Conservation (phyloP, 2,113 vertebrate genomes). For the Pogona vitticeps region DNA sequence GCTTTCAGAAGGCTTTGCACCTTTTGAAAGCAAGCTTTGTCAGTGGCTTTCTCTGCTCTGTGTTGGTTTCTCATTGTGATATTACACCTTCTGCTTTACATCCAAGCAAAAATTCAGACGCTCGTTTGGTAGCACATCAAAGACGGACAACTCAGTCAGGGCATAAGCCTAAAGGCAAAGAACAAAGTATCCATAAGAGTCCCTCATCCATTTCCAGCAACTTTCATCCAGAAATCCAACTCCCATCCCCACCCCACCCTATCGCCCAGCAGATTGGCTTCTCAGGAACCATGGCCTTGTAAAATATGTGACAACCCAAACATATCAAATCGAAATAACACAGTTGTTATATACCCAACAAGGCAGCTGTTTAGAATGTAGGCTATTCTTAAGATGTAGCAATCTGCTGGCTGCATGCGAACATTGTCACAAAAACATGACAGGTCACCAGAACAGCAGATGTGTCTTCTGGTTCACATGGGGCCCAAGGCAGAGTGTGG, state of each 20-base stretch:
- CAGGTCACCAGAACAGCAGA: background rate
- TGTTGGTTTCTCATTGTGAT: background rate
- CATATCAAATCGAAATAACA: background rate
- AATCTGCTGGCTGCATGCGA: background rate
- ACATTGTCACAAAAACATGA: background rate
- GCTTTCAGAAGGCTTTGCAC: background rate
- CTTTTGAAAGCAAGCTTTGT: background rate
- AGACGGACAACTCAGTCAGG: background rate
- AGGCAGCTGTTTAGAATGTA: background rate
- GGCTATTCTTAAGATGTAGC: background rate
- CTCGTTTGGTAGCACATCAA: slow-evolving; percentile 10
- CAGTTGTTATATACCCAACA: background rate
- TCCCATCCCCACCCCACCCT: background rate
- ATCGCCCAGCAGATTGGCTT: background rate
- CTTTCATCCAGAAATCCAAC: background rate
- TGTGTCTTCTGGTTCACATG: background rate
- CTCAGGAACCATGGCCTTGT: background rate
- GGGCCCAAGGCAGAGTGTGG: background rate
- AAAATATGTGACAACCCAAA: background rate
- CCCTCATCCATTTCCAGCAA: background rate
- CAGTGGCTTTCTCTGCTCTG: background rate
- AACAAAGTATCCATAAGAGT: background rate
- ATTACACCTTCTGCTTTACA: background rate
- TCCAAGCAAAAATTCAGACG: background rate
- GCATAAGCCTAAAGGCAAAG: background rate